Conservation (phyloP, 2,113 vertebrate genomes). For the Phalacrocorax pelagicus region DNA sequence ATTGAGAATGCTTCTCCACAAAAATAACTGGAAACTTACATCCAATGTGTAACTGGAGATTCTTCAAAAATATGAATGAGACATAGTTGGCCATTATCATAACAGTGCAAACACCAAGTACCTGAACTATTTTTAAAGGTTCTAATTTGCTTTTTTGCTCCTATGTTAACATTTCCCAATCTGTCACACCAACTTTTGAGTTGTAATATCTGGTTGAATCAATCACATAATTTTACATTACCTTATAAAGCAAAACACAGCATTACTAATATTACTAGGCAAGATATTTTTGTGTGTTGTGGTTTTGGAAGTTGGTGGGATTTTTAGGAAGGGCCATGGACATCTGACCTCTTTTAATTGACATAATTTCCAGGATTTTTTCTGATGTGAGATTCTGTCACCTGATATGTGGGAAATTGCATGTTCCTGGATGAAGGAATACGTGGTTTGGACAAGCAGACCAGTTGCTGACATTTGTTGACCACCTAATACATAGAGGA, state of each 20-base stretch:
- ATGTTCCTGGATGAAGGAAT: not conserved
- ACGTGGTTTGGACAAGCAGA: not conserved
- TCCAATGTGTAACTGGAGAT: not conserved
- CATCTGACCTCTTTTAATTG: not conserved
- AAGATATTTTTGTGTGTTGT: not conserved
- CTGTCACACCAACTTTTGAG: not conserved
- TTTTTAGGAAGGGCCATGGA: not conserved
- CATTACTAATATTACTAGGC: not conserved
- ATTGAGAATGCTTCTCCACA: not conserved
- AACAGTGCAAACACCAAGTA: not conserved
- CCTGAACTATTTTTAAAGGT: not conserved
- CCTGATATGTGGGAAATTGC: not conserved
- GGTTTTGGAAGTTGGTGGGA: not conserved
- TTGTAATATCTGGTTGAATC: not conserved
- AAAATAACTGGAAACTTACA: not conserved
- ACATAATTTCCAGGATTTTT: not conserved
- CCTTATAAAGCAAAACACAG: not conserved
- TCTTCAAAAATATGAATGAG: not conserved
- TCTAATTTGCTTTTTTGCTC: not conserved
- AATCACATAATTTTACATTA: not conserved
- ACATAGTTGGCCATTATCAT: not conserved
- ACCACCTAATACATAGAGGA: not conserved
- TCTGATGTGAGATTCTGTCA: not conserved
- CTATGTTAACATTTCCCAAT: not conserved
- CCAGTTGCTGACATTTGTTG: not conserved